These are phyloP conservation scores for Ernsta delagoae DNA, from an alignment of 2,888 invertebrate species.

Conservation along the genomic window DNA sequence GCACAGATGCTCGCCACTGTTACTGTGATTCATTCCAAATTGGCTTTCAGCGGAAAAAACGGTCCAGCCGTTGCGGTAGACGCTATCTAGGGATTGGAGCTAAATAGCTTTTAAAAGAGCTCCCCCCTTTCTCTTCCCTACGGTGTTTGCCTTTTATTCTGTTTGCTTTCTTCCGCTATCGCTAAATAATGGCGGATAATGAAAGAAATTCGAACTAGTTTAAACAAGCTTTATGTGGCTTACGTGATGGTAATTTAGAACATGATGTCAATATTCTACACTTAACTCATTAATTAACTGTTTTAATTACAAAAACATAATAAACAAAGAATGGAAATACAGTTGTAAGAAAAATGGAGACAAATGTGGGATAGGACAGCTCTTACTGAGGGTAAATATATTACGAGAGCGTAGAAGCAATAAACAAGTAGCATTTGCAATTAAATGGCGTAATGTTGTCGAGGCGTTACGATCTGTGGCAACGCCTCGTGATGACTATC, in stretches of 20 bases:
- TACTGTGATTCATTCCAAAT: constrained; percentile 85
- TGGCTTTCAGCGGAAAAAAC: constrained; percentile 82
- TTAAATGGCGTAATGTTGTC: constrained; percentile 61
- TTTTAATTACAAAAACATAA: neutral
- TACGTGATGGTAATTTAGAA: constrained; percentile 1
- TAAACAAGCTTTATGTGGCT: constrained; percentile 10
- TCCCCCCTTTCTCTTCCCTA: constrained; percentile 57
- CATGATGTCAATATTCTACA: neutral
- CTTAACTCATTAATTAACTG: neutral
- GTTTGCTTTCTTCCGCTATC: constrained; percentile 37
- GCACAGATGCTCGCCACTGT: constrained; percentile 84
- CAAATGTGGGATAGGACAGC: constrained; percentile 18
- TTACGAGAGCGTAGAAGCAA: constrained; percentile 44
- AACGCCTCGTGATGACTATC: constrained; percentile 74
- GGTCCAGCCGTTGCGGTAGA: constrained; percentile 66
- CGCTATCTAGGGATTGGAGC: constrained; percentile 71
- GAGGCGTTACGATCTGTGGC: constrained; percentile 65
- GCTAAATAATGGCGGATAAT: constrained; percentile 44
- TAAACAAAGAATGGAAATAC: neutral
- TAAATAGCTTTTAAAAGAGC: constrained; percentile 79
- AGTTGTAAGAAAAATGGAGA: constrained; percentile 6
- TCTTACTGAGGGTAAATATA: constrained; percentile 26
- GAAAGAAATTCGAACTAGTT: constrained; percentile 36
- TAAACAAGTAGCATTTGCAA: constrained; percentile 69
- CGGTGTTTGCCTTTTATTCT: constrained; percentile 28